Conservation (phyloP, 1,140 invertebrate species). For the Drosophila trapezifrons region DNA sequence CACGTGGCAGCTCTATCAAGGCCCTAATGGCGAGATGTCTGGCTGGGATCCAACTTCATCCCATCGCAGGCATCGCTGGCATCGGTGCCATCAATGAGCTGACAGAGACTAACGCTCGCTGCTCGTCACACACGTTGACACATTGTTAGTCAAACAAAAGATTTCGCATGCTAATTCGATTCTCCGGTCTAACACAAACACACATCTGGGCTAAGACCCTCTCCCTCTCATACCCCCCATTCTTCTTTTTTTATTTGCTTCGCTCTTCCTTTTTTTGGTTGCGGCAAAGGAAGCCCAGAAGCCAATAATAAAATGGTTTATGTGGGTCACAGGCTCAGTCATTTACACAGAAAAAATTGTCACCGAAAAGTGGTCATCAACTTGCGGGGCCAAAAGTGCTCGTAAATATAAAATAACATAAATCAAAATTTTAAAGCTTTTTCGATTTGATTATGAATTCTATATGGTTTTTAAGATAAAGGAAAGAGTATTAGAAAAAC, state of each 20-base stretch:
- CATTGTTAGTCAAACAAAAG: slow-evolving; percentile 83
- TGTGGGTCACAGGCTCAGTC: slow-evolving; percentile 48
- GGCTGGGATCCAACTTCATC: slow-evolving; percentile 21
- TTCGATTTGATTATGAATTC: neutral
- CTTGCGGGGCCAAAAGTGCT: neutral
- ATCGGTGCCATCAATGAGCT: slow-evolving; percentile 40
- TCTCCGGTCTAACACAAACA: slow-evolving; percentile 53
- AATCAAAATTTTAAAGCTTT: neutral
- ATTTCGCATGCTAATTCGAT: slow-evolving; percentile 83
- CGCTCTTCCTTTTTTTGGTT: slow-evolving; percentile 19
- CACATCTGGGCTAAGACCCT: slow-evolving; percentile 45
- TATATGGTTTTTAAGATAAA: neutral
- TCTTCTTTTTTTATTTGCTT: slow-evolving; percentile 27
- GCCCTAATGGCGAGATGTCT: slow-evolving; percentile 32
- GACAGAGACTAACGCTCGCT: slow-evolving; percentile 74
- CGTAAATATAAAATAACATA: neutral
- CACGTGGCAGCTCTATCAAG: slow-evolving; percentile 20
- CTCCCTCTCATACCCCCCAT: neutral
- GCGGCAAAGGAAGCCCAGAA: slow-evolving; percentile 36
- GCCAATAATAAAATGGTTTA: slow-evolving; percentile 76
- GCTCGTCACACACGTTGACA: slow-evolving; percentile 80
- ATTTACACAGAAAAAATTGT: slow-evolving; percentile 17
- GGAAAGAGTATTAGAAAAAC: neutral
- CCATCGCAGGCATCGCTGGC: slow-evolving; percentile 19
- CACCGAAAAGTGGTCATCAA: neutral